These are phyloP conservation scores for Schizopygopsis pylzovi DNA, from an alignment of 2,797 vertebrate genomes.

Conservation along the genomic window DNA sequence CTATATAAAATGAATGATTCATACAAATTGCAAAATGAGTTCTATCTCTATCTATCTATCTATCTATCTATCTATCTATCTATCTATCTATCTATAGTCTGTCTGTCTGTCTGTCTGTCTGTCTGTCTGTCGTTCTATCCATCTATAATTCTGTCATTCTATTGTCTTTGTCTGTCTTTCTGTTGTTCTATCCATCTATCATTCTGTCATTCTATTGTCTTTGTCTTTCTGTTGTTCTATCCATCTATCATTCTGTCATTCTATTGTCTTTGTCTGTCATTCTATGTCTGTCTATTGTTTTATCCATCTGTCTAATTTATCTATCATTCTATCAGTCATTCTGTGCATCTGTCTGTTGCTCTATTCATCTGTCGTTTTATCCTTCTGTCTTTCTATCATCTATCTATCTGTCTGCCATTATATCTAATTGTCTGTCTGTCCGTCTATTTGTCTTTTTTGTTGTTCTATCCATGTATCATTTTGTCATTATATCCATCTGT, in stretches of 20 bases:
- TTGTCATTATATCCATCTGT: neutral
- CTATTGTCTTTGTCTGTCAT: neutral
- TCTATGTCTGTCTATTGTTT: neutral
- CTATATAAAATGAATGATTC: neutral
- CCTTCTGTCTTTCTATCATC: neutral
- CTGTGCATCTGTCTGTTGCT: neutral
- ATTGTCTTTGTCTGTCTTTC: neutral
- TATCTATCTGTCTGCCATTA: neutral
- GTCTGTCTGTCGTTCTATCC: neutral
- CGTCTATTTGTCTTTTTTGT: neutral
- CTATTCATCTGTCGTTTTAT: neutral
- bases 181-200: neutral
- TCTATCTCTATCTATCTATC: no score
- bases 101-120: neutral
- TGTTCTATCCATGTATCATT: neutral
- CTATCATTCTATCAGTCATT: neutral
- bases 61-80: neutral
- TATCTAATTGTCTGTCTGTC: neutral
- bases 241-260: neutral
- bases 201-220: neutral
- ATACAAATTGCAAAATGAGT: neutral
- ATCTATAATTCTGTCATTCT: neutral
- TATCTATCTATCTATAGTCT: neutral
- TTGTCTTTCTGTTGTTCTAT: neutral
- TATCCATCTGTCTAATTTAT: neutral